Conservation (phyloP, 2,113 vertebrate genomes). For the Willisornis vidua region DNA sequence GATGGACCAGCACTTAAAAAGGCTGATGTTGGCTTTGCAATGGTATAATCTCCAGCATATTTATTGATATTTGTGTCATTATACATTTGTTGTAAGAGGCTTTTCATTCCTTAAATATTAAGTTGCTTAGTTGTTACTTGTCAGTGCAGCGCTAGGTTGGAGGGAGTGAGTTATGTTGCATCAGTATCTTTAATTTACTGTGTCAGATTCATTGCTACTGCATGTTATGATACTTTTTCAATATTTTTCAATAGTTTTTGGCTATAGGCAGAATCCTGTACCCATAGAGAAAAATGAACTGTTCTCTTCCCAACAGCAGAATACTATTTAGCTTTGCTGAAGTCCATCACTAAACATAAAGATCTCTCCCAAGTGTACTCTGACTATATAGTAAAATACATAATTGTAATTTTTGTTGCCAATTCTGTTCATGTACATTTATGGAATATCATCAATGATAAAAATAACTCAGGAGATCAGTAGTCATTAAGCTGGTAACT, state of each 20-base stretch:
- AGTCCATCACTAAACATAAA: not conserved
- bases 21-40: slow-evolving; percentile 97
- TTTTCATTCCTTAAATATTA: not conserved
- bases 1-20: slow-evolving; percentile 98
- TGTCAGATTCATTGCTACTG: not conserved
- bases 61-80: not conserved
- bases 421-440: not conserved
- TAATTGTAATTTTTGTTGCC: not conserved
- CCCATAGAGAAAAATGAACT: not conserved
- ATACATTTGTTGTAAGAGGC: not conserved
- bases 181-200: not conserved
- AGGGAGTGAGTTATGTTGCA: accelerated
- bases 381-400: not conserved
- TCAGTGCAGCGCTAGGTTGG: not conserved
- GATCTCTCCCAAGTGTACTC: not conserved
- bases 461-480: not conserved
- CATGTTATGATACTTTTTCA: not conserved
- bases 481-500: not conserved
- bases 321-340: not conserved
- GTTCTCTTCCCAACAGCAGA: not conserved
- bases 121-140: not conserved
- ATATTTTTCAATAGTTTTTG: not conserved
- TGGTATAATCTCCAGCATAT: slow-evolving; percentile 79
- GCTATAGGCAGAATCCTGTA: not conserved
- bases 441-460: not conserved